Conservation (phyloP, 1,140 invertebrate genomes). For the Battus philenor region DNA sequence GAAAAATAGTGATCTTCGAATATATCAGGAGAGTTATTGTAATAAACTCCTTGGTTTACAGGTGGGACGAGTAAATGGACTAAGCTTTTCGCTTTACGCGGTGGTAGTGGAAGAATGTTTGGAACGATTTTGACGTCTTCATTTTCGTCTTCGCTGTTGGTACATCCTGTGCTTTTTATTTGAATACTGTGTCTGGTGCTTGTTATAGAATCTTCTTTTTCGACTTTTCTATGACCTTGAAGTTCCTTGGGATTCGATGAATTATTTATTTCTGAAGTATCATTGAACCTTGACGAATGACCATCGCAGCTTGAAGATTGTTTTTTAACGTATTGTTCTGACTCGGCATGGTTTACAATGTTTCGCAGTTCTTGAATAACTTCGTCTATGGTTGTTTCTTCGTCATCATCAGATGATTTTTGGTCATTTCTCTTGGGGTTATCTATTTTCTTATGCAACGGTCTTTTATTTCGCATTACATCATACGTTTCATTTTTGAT, state of each 20-base stretch:
- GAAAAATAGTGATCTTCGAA: conserved; percentile 80
- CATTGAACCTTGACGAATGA: conserved; percentile 54
- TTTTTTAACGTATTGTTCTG: conserved; percentile 79
- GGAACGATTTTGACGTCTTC: conserved; percentile 79
- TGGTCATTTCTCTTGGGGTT: conserved; percentile 56
- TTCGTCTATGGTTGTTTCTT: conserved; percentile 91
- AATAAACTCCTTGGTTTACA: conserved; percentile 66
- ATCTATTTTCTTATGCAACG: conserved; percentile 58
- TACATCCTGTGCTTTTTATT: conserved; percentile 57
- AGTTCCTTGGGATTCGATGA: conserved; percentile 42
- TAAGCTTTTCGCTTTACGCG: conserved; percentile 77
- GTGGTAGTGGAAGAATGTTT: conserved; percentile 79
- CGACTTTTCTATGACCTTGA: conserved; percentile 49
- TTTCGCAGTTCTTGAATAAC: conserved; percentile 90
- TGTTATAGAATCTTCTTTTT: conserved; percentile 72
- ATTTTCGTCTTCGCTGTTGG: conserved; percentile 32
- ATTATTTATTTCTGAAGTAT: conserved; percentile 60
- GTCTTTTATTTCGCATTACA: conserved; percentile 63
- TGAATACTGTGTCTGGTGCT: conserved; percentile 72
- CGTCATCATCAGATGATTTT: conserved; percentile 79
- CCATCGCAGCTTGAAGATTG: conserved; percentile 60
- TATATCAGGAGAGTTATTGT: conserved; percentile 77
- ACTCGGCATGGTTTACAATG: conserved; percentile 89
- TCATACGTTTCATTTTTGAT: conserved; percentile 78
- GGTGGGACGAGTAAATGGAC: conserved; percentile 74